phyloP scores from a whole-genome alignment of 2,113 vertebrate species.

The Rhinolophus ferrumequinum region DNA sequence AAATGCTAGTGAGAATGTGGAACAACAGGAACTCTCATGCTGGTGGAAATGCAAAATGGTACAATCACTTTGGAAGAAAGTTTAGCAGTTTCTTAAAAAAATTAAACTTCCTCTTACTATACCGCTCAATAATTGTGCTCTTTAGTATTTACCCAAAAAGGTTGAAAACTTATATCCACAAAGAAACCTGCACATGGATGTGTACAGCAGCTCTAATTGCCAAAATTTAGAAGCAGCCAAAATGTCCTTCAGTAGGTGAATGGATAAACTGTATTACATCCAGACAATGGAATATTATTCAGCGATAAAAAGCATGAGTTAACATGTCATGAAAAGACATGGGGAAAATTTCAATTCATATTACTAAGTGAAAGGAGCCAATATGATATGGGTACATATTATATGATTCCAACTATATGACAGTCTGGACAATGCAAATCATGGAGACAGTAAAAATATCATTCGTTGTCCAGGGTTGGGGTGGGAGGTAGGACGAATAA shows the following conservation, averaged over 20 bases:
- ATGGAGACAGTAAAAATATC: not conserved
- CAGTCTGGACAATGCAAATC: not conserved
- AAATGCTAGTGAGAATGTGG: not conserved
- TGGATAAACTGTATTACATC: not conserved
- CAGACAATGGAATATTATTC: not conserved
- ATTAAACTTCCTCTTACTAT: not conserved
- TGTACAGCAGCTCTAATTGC: not conserved
- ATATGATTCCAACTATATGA: not conserved
- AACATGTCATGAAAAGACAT: not conserved
- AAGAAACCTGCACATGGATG: not conserved
- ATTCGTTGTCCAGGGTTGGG: accelerated
- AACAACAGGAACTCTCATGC: accelerated
- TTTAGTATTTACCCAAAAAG: not conserved
- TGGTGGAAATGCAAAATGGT: not conserved
- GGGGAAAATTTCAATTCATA: not conserved
- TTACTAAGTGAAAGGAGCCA: not conserved
- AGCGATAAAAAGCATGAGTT: not conserved
- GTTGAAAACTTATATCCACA: not conserved
- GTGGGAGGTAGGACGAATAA: not conserved
- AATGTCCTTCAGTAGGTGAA: not conserved
- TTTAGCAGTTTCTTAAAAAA: not conserved
- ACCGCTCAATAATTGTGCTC: not conserved
- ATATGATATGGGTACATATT: not conserved
- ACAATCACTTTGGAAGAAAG: not conserved
- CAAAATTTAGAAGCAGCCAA: not conserved